A percentile compares a stretch with the other conserved stretches of the same genome.
Conservation (phyloP, 1,140 invertebrate genomes). For the Drosophila ogumai region DNA sequence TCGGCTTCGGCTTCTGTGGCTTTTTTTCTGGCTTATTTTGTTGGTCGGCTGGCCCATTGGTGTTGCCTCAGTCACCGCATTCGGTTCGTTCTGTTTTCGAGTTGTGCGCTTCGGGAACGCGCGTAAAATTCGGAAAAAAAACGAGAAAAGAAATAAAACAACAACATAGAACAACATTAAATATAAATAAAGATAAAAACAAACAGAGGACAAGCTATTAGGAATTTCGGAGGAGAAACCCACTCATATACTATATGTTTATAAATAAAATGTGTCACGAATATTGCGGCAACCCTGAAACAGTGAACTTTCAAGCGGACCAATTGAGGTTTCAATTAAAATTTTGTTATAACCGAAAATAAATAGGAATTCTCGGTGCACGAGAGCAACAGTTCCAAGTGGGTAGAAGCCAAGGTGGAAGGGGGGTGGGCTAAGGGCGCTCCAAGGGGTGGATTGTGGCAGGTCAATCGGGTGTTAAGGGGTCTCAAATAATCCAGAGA, state of each 20-base stretch:
- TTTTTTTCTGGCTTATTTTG: slow-evolving; percentile 40
- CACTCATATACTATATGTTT: slow-evolving; percentile 21
- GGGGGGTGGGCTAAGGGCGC: background rate
- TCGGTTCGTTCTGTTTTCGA: slow-evolving; percentile 47
- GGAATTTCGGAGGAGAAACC: slow-evolving; percentile 7
- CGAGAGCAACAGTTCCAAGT: slow-evolving; percentile 52
- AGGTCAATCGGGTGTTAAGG: slow-evolving; percentile 20
- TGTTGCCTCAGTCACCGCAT: slow-evolving; percentile 58
- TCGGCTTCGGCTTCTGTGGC: slow-evolving; percentile 41
- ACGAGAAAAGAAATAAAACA: background rate
- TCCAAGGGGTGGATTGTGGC: slow-evolving; percentile 3
- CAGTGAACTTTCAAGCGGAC: slow-evolving; percentile 22
- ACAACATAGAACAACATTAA: slow-evolving; percentile 8
- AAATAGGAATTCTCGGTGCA: slow-evolving; percentile 31
- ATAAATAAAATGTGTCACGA: slow-evolving; percentile 48
- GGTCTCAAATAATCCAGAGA: background rate
- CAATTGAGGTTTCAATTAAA: slow-evolving; percentile 46
- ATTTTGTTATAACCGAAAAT: slow-evolving; percentile 40
- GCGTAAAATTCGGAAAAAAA: slow-evolving; percentile 40
- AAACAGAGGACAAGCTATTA: slow-evolving; percentile 32
- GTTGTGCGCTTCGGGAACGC: slow-evolving; percentile 31
- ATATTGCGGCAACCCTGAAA: slow-evolving; percentile 26
- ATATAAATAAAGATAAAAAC: slow-evolving; percentile 29
- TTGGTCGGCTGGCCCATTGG: slow-evolving; percentile 47
- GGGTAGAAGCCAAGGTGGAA: background rate